Evolutionary conservation across 2,797 vertebrate species (phyloP), one percentile per base, ranked within the genome.

Genomic region (Arrhamphus sclerolepis): DNA sequence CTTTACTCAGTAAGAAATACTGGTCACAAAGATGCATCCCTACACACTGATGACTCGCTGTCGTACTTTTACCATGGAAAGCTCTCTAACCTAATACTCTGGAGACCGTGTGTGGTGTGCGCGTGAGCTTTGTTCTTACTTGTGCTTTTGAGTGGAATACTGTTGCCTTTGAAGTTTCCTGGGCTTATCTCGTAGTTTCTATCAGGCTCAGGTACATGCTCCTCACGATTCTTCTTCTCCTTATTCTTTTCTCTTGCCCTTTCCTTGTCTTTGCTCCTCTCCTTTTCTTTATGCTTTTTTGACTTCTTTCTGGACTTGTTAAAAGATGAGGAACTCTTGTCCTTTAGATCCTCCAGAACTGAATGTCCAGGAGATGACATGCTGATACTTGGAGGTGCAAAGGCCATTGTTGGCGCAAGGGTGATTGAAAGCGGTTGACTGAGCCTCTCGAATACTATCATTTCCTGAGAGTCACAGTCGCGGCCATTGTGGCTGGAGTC

Each of bases 211-310:
- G 83, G 74, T 47, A 59, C 72, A 6, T 50, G 62, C 13, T 91
- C 86, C 49, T 87, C 85, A 17, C 53, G 77, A 50, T 64, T 87
- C 69, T 87, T 91, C 77, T 53, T 86, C 68, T 85, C 82, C 77
- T 89, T 91, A 38, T 46, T 50, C 56, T 20, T 77, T 3, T 84
- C 87, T 66, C 48, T 82, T 28, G 57, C 83, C 53, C 69, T 58
- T 68, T 90, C 90, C 81, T 87, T 92, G 66, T 93, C 94, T 88
- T 94, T 95, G 47, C 82, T 82, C 82, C 94, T 93, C 55, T 95
- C 94, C 59, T 95, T 96, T 73, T 95, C 96, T 91, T 94, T 97
- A 92, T 98, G 96, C 86, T 97, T 99, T 93, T 98, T 98, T 17
- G 94, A 94, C 75, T 96, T 98, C 85, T 96, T 98, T 92, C 90